Base-by-base conservation (phyloP, 2,797 vertebrate species). In the Loris lydekkerianus region DNA sequence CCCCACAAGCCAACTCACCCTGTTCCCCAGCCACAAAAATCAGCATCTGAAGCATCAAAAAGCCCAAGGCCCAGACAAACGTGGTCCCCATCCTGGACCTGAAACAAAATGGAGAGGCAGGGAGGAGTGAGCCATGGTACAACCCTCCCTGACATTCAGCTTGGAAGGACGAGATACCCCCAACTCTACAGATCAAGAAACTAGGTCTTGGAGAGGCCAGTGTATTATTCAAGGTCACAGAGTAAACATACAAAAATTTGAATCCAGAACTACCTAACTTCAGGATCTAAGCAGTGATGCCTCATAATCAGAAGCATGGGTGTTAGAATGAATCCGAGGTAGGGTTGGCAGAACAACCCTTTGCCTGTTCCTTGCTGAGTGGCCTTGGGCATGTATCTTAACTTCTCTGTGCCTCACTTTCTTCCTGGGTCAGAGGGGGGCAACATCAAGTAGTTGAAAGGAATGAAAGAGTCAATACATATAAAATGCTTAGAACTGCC, bases 31-130 rank as follows among this genome's bases (percentile, higher is more conserved):
- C 46, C 92, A 97, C 97, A 40, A 98, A 93, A 1, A 98, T 96
- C 73, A 97, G 97, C 58, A 97, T 78, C n/a, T 97, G 97, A 10
- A 98, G 86, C 93, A 98, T 93, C 82, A 98, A 10, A 93, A 98
- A 96, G 84, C 98, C 65, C 18, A 80, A 86, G 65, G 94, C 97
- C 98, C 97, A 97, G 75, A 96, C 89, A 97, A 97, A 97, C 40
- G 31, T 69, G 88, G 96, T 92, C 93, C 97, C 94, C 98, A 99
- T 99, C 86, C 98, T 98, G 87, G 94, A 97, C 97, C 98, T 99
- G 97, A 89, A 94, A 96, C 0, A 1, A 97, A 49, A 97, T 23
- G 14, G 2, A 61, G 7, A 82, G 29, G 17, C 25, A 53, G 11
- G 37, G 37, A 87, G 61, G 23, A 31, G 17, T 29, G 17, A 96